These are phyloP conservation scores for Chymomyza amoena DNA, from an alignment of 2,888 invertebrate genomes.

Conservation along the genomic window DNA sequence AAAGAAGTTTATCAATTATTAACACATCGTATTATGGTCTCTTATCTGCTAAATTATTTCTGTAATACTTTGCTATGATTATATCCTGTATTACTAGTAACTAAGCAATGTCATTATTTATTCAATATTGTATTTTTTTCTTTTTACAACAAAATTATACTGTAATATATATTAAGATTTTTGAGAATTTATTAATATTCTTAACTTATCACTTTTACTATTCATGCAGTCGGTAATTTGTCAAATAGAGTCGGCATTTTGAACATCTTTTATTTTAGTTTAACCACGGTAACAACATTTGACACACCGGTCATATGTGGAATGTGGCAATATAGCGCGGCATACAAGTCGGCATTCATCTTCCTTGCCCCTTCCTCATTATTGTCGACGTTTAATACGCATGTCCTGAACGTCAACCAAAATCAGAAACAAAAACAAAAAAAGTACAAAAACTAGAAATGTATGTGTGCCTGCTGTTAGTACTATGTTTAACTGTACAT, in stretches of 20 bases:
- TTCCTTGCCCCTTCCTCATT: not conserved
- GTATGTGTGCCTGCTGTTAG: not conserved
- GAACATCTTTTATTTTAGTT: not conserved
- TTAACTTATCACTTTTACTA: not conserved
- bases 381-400: conserved; percentile 22
- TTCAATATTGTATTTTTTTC: too few relatives aligned
- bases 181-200: too few relatives aligned
- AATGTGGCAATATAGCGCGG: not conserved
- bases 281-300: not conserved
- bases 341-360: not conserved
- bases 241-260: too few relatives aligned
- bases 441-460: not conserved
- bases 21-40: too few relatives aligned
- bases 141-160: too few relatives aligned
- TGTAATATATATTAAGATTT: too few relatives aligned
- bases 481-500: not conserved
- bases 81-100: too few relatives aligned
- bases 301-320: not conserved
- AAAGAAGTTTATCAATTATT: too few relatives aligned
- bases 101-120: too few relatives aligned
- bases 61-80: too few relatives aligned
- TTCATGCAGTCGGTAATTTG: too few relatives aligned
- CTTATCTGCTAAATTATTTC: too few relatives aligned
- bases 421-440: not conserved
- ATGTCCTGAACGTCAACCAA: conserved; percentile 21